phyloP scores from a whole-genome alignment of 2,888 invertebrate species.

The Amphimallon solstitiale region DNA sequence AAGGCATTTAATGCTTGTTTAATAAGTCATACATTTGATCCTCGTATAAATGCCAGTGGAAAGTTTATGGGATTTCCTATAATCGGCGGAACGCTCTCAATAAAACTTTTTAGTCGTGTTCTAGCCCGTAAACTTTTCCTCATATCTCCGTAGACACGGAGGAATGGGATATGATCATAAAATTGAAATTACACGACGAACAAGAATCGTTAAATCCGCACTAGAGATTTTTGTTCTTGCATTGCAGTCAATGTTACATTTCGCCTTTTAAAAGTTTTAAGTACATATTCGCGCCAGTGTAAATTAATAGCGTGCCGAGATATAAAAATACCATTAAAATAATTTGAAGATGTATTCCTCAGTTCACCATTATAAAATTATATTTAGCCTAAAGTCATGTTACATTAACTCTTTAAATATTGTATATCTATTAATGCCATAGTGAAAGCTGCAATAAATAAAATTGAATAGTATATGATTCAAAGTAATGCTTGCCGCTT shows the following conservation, averaged over 20 bases:
- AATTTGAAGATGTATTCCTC: not conserved
- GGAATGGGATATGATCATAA: conserved; percentile 17
- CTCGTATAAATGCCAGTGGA: conserved; percentile 41
- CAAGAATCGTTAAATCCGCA: conserved; percentile 25
- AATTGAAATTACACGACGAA: conserved; percentile 29
- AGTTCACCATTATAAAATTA: no score
- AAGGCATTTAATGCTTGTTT: conserved; percentile 49
- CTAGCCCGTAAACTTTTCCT: conserved; percentile 26
- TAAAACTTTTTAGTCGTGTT: conserved; percentile 29
- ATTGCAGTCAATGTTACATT: conserved; percentile 12
- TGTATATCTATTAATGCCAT: no score
- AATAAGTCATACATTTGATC: conserved; percentile 49
- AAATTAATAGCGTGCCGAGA: conserved; percentile 4
- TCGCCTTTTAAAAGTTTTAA: conserved; percentile 14
- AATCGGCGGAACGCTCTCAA: conserved; percentile 28
- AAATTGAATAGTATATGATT: no score
- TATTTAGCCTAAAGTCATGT: no score
- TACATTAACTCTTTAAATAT: no score
- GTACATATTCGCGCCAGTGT: not conserved
- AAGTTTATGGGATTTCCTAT: conserved; percentile 38
- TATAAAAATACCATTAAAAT: conserved; percentile 11
- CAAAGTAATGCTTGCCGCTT: no score
- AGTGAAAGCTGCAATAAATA: no score
- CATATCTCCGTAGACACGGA: conserved; percentile 4
- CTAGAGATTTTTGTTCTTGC: conserved; percentile 17